Conservation (phyloP, 2,113 vertebrate genomes). For the Corythornis madagascariensis region DNA sequence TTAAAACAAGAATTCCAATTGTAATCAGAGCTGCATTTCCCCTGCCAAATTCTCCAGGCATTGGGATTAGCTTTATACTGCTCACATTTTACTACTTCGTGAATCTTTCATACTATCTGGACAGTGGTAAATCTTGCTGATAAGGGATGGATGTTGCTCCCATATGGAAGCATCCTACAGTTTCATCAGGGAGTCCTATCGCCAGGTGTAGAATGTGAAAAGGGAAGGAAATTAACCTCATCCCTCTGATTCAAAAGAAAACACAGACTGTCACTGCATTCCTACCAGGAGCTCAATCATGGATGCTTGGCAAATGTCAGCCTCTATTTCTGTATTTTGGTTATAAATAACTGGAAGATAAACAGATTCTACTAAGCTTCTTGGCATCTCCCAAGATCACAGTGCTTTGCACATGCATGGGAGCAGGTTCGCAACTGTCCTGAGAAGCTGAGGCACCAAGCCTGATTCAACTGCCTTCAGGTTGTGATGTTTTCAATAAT, state of each 20-base stretch:
- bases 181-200: neutral
- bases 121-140: slow-evolving; percentile 21
- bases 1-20: neutral
- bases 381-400: neutral
- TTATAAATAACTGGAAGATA: neutral
- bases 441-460: neutral
- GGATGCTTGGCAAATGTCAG: neutral
- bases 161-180: neutral
- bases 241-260: neutral
- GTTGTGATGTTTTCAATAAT: neutral
- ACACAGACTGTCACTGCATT: neutral
- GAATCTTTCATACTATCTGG: slow-evolving; percentile 38
- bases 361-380: neutral
- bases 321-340: neutral
- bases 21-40: neutral
- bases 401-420: fast-evolving
- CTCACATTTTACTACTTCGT: slow-evolving; percentile 32
- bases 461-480: neutral
- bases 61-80: neutral
- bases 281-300: neutral
- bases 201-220: neutral
- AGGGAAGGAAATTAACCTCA: neutral
- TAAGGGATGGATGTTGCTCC: neutral
- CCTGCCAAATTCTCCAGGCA: slow-evolving; percentile 29
- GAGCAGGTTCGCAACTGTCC: neutral